Evolutionary conservation across 2,797 vertebrate genomes (phyloP).

Genomic region (Crenuchus spilurus): DNA sequence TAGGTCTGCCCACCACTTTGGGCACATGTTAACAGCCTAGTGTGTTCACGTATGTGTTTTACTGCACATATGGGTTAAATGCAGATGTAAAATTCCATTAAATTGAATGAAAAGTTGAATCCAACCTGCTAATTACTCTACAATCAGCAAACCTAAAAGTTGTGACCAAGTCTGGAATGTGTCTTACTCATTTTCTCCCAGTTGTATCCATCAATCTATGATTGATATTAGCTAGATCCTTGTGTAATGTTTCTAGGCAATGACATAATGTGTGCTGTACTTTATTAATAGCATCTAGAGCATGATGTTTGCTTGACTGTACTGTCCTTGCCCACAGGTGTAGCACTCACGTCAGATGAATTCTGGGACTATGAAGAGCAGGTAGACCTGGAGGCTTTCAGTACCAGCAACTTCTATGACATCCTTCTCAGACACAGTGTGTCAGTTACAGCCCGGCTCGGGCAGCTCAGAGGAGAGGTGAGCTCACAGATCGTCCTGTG

Average conservation of each 20-base stretch:
- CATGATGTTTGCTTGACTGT: slow-evolving; percentile 1
- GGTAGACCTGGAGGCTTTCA: slow-evolving; percentile 88
- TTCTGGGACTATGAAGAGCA: slow-evolving; percentile 85
- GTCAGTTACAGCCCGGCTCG: slow-evolving; percentile 81
- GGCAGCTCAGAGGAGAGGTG: slow-evolving; percentile 87
- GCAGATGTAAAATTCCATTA: too few relatives aligned
- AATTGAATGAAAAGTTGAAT: too few relatives aligned
- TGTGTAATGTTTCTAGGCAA: neutral
- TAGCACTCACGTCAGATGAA: slow-evolving; percentile 61
- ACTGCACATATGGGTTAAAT: too few relatives aligned
- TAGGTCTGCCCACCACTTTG: too few relatives aligned
- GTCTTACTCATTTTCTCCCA: neutral
- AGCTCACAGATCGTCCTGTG: slow-evolving; percentile 8
- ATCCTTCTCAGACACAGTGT: slow-evolving; percentile 86
- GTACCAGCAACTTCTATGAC: slow-evolving; percentile 83
- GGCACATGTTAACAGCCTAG: too few relatives aligned
- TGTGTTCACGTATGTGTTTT: too few relatives aligned
- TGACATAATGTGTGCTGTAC: neutral
- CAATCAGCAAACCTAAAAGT: neutral
- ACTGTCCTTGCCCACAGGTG: slow-evolving; percentile 23
- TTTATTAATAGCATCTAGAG: neutral
- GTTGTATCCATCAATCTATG: neutral
- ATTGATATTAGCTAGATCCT: neutral
- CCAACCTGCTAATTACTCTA: neutral
- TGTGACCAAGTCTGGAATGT: neutral